phyloP scores from a whole-genome alignment of 2,888 invertebrate genomes.

The Cephus rjabovi region DNA sequence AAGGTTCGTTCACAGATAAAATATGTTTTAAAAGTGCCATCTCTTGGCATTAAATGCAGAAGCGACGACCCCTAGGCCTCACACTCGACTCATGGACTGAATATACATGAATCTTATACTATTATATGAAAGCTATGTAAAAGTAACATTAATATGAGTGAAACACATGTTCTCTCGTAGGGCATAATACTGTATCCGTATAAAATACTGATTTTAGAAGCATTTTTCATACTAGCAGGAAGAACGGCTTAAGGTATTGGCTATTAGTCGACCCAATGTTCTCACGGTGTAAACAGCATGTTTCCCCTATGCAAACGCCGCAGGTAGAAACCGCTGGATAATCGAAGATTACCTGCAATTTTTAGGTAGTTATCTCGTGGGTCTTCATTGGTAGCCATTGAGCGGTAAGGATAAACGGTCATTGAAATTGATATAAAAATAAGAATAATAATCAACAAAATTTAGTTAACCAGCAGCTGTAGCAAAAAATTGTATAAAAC shows the following conservation, averaged over 20 bases:
- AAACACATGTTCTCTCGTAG: neutral
- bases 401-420: neutral
- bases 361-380: neutral
- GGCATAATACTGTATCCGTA: neutral
- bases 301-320: neutral
- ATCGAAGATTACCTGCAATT: slow-evolving; percentile 6
- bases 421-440: neutral
- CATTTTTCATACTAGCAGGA: neutral
- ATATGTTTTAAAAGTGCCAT: neutral
- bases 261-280: slow-evolving; percentile 1
- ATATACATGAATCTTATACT: neutral
- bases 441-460: neutral
- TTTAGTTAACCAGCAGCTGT: neutral
- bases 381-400: neutral
- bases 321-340: slow-evolving; percentile 6
- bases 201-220: neutral
- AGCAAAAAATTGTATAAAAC: neutral
- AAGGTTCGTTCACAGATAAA: neutral
- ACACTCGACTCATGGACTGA: neutral
- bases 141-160: neutral
- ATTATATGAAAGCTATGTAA: neutral
- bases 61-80: neutral
- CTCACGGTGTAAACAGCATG: slow-evolving; percentile 8
- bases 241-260: slow-evolving; percentile 2
- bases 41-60: neutral